Evolutionary conservation across 2,113 vertebrate genomes (phyloP).

Genomic region (Syngnathus typhle): DNA sequence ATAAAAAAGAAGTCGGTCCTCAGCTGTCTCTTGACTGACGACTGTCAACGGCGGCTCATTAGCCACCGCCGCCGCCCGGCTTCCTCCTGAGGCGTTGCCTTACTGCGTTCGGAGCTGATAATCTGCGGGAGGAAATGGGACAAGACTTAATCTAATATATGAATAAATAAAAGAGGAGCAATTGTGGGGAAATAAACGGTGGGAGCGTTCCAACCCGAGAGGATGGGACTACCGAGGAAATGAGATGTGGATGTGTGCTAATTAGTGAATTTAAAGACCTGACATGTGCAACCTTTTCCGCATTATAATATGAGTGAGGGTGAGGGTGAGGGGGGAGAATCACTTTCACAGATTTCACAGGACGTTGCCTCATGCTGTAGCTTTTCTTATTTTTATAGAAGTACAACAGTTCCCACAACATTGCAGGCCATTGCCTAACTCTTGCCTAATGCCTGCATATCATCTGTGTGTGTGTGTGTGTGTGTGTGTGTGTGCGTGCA

Average conservation of each 20-base stretch:
- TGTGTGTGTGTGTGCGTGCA: neutral
- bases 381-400: conserved; percentile 61
- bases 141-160: conserved; percentile 50
- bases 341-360: conserved; percentile 59
- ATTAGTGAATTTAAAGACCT: conserved; percentile 57
- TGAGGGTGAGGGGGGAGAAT: conserved; percentile 1
- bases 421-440: conserved; percentile 63
- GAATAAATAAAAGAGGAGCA: conserved; percentile 32
- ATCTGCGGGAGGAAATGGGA: conserved; percentile 71
- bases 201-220: conserved; percentile 62
- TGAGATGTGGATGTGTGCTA: conserved; percentile 65
- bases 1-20: conserved; percentile 42
- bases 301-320: neutral
- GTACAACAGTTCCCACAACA: conserved; percentile 53
- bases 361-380: conserved; percentile 55
- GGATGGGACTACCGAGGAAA: conserved; percentile 57
- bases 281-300: conserved; percentile 48
- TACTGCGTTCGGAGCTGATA: conserved; percentile 78
- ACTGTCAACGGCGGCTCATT: conserved; percentile 53
- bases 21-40: conserved; percentile 44
- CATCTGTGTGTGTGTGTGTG: neutral
- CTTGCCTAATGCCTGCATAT: conserved; percentile 64
- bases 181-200: conserved; percentile 51
- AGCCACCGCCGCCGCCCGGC: conserved; percentile 45
- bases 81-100: conserved; percentile 46